Evolutionary conservation across 1,140 invertebrate species (phyloP).

Genomic region (Drosophila nigromelanica): DNA sequence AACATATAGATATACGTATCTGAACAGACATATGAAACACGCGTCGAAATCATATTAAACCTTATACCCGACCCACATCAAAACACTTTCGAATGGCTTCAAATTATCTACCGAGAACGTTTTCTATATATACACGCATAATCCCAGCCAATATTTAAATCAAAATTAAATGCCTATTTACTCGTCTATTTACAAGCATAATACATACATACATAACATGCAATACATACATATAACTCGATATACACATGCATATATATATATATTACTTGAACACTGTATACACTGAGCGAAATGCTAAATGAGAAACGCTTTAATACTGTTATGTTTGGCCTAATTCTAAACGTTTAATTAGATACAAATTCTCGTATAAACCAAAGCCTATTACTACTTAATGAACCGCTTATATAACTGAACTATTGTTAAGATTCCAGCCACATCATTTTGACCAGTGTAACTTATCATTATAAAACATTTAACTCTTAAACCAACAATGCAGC

Average conservation of each 20-base stretch:
- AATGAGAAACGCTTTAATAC: constrained; percentile 75
- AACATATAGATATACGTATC: constrained; percentile 62
- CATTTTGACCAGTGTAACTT: constrained; percentile 12
- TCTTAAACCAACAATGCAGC: constrained; percentile 3
- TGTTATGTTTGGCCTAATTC: constrained; percentile 80
- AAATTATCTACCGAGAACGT: constrained; percentile 39
- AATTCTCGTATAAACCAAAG: constrained; percentile 44
- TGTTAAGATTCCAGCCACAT: background rate
- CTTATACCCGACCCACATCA: constrained; percentile 22
- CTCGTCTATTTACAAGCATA: constrained; percentile 54
- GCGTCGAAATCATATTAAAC: constrained; percentile 28
- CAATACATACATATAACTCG: constrained; percentile 29
- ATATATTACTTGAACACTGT: constrained; percentile 65
- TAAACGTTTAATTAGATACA: constrained; percentile 73
- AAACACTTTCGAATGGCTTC: constrained; percentile 38
- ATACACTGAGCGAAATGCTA: constrained; percentile 76
- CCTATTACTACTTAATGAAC: constrained; percentile 23
- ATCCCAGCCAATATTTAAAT: constrained; percentile 39
- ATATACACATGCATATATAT: constrained; percentile 36
- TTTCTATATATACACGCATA: constrained; percentile 27
- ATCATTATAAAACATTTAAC: constrained; percentile 11
- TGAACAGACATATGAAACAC: constrained; percentile 69
- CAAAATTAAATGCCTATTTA: constrained; percentile 67
- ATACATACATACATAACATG: constrained; percentile 20
- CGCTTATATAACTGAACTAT: background rate